Conservation (phyloP, 2,888 invertebrate species). For the Acleris emargana region DNA sequence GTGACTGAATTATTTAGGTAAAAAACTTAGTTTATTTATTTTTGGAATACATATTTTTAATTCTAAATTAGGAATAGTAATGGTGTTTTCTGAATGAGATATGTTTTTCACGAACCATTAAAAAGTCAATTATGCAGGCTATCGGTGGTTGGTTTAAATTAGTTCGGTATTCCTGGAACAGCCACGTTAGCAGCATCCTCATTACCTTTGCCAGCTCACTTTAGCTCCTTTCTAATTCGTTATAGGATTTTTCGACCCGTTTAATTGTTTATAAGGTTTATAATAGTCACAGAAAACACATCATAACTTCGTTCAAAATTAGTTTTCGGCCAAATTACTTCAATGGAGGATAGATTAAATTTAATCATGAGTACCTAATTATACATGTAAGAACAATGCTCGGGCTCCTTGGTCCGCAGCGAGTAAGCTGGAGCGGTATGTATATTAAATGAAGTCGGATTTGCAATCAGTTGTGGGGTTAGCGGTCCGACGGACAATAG, state of each 20-base stretch:
- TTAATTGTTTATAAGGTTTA: too few relatives aligned
- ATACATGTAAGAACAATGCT: slow-evolving; percentile 28
- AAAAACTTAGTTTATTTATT: too few relatives aligned
- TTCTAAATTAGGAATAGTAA: too few relatives aligned
- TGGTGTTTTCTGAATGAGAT: too few relatives aligned
- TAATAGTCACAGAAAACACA: too few relatives aligned
- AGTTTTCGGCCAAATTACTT: neutral
- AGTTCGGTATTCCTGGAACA: slow-evolving; percentile 12
- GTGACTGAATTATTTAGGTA: too few relatives aligned
- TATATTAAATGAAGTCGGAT: slow-evolving; percentile 79
- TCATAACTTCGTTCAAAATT: too few relatives aligned
- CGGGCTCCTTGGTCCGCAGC: slow-evolving; percentile 20
- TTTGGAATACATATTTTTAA: too few relatives aligned
- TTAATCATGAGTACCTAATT: slow-evolving; percentile 23
- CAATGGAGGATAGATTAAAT: neutral
- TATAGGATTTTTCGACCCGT: neutral
- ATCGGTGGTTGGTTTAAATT: slow-evolving; percentile 8
- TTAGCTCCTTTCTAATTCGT: slow-evolving; percentile 27
- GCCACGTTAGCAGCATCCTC: neutral
- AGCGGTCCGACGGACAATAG: slow-evolving; percentile 74
- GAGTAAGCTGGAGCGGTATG: slow-evolving; percentile 63
- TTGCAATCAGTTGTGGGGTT: slow-evolving; percentile 77
- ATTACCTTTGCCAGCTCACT: slow-evolving; percentile 7
- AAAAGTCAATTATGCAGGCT: slow-evolving; percentile 15
- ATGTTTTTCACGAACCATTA: too few relatives aligned